Evolutionary conservation across 2,113 vertebrate species (phyloP), one percentile per base, ranked within the genome.

Genomic region (Tricholaema leucomelas): DNA sequence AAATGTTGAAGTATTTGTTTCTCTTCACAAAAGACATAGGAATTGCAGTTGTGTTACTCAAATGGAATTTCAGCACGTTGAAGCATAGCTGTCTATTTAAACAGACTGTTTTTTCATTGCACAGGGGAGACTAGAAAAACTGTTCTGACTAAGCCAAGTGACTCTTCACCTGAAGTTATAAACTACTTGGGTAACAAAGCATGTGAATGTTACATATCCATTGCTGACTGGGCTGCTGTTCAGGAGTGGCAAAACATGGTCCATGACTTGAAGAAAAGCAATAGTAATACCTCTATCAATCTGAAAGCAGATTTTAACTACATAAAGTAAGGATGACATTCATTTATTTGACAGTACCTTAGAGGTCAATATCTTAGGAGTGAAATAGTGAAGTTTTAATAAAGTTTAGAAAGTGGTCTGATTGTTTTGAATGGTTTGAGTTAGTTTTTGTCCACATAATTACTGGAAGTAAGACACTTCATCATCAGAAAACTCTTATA

Each of bases 221-320:
- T 99, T 81, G 98, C 98, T 4, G 99, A 99, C 76, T 99, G 99
- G 99, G 33, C 98, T 59, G 98, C 99, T 2, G 98, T 99, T 6
- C 99, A 99, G 90, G 99, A 99, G 93, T 99, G 99, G 99, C 99
- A 99, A 93, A 97, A 97, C 76, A 98, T 98, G 19, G 97, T 99
- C 90, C 96, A 98, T 2, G 94, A 97, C 21, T 93, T 99, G 81
- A 99, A 99, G 90, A 99, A 99, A 95, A 98, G 97, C 75, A 97
- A 98, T 42, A 97, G 97, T 81, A 98, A 96, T 63, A 98, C 98
- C 27, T 97, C 97, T 64, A 98, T 99, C 93, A 98, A 96, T 86
- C 97, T 99, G 44, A 99, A 98, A 94, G 98, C 98, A 2, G 99
- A 99, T 80, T 98, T 99, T 94, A 99, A 99, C 97, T 99, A 99